Evolutionary conservation across 2,888 invertebrate genomes (phyloP).

Genomic region (Muschampia plurimacula): DNA sequence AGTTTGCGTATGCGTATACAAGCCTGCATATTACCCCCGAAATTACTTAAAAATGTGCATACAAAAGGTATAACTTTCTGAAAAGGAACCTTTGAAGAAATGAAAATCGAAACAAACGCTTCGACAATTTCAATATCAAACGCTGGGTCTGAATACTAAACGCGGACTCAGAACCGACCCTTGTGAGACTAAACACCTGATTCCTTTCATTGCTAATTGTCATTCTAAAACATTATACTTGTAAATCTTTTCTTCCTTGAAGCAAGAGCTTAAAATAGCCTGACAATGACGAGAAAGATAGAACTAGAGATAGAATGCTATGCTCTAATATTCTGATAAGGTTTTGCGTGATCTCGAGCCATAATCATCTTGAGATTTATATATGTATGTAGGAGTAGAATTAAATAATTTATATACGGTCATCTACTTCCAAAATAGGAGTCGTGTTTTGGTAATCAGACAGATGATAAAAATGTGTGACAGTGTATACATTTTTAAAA

Average conservation of each 20-base stretch:
- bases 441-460: too few relatives aligned
- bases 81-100: not conserved
- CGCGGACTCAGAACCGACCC: not conserved
- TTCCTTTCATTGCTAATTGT: constrained; percentile 9
- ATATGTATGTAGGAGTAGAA: too few relatives aligned
- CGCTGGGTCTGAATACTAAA: not conserved
- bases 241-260: not conserved
- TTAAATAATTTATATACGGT: too few relatives aligned
- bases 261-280: not conserved
- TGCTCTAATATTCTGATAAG: too few relatives aligned
- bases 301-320: not conserved
- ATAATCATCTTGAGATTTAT: too few relatives aligned
- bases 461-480: too few relatives aligned
- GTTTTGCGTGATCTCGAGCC: too few relatives aligned
- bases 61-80: not conserved
- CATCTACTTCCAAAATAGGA: too few relatives aligned
- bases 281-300: not conserved
- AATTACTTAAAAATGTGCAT: constrained; percentile 2
- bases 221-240: not conserved
- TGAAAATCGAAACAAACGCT: constrained; percentile 1
- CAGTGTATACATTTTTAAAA: too few relatives aligned
- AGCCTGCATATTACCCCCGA: too few relatives aligned
- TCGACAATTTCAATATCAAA: constrained; percentile 8
- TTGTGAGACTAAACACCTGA: not conserved
- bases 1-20: too few relatives aligned